Evolutionary conservation across 1,140 invertebrate species (phyloP).

Genomic region (Triops cancriformis): DNA sequence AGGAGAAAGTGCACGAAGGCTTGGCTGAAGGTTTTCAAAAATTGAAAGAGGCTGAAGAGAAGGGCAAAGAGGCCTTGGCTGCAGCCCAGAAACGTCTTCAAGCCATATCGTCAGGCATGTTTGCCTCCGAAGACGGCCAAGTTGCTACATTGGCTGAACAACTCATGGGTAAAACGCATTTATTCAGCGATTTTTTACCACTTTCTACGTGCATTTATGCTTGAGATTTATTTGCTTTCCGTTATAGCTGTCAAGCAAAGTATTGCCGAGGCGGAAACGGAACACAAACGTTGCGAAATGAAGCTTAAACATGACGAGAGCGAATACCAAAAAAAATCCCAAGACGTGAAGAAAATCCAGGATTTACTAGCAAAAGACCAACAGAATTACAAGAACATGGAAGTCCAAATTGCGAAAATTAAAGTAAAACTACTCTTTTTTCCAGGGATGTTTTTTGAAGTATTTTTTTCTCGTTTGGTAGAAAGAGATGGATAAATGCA

Average conservation of each 20-base stretch:
- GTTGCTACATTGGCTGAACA: slow-evolving; percentile 82
- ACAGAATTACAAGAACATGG: slow-evolving; percentile 12
- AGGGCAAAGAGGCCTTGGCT: slow-evolving; percentile 56
- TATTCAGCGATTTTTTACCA: too few species aligned
- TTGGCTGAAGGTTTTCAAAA: slow-evolving; percentile 57
- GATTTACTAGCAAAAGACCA: slow-evolving; percentile 28
- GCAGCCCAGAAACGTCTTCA: slow-evolving; percentile 70
- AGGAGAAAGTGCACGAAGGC: slow-evolving; percentile 58
- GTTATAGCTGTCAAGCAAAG: slow-evolving; percentile 63
- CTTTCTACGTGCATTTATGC: too few species aligned
- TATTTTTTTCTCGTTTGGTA: slow-evolving; percentile 33
- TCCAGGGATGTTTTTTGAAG: background rate
- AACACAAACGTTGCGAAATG: slow-evolving; percentile 68
- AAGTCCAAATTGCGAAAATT: background rate
- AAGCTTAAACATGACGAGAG: slow-evolving; percentile 59
- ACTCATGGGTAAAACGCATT: slow-evolving; percentile 52
- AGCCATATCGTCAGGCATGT: slow-evolving; percentile 70
- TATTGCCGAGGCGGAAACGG: slow-evolving; percentile 66
- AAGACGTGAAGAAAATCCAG: slow-evolving; percentile 60
- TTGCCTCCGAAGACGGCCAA: slow-evolving; percentile 68
- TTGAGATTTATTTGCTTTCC: too few species aligned
- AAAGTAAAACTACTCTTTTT: slow-evolving; percentile 18
- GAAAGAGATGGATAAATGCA: slow-evolving; percentile 49
- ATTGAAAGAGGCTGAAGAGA: slow-evolving; percentile 56
- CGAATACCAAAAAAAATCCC: slow-evolving; percentile 56